A percentile compares a stretch with the other conserved stretches of the same genome.
Evolutionary conservation across 2,888 invertebrate genomes (phyloP).

Genomic region (Sinhomidia bicolor): DNA sequence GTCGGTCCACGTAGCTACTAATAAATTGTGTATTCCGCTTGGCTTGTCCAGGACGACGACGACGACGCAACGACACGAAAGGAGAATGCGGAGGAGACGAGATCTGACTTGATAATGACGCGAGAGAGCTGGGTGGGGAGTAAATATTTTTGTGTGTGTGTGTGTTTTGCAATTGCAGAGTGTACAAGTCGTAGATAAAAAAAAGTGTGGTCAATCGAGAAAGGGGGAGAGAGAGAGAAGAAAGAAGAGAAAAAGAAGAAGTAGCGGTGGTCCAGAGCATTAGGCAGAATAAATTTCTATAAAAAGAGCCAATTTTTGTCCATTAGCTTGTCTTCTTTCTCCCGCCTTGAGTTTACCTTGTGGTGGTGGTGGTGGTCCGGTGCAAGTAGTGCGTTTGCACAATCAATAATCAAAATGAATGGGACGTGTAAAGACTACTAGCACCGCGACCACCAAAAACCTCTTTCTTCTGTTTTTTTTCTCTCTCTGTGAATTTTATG

Average conservation of each 20-base stretch:
- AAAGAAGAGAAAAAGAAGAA: neutral
- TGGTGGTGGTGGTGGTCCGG: no score
- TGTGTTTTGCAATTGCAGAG: neutral
- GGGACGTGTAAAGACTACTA: constrained; percentile 25
- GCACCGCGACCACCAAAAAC: no score
- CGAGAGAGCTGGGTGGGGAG: neutral
- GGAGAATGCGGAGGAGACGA: constrained; percentile 27
- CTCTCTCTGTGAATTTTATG: no score
- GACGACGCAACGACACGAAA: neutral
- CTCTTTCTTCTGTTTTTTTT: no score
- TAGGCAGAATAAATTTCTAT: no score
- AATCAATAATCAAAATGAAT: constrained; percentile 49
- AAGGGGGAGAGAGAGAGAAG: neutral
- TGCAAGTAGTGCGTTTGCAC: constrained; percentile 19
- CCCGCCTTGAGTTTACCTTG: no score
- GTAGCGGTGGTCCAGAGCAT: no score
- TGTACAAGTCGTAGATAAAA: neutral
- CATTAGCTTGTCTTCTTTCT: constrained; percentile 15
- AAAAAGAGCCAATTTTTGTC: constrained; percentile 37
- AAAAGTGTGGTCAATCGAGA: neutral
- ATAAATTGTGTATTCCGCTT: constrained; percentile 60
- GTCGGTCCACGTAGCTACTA: constrained; percentile 23
- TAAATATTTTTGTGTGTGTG: neutral
- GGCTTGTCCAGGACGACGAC: neutral
- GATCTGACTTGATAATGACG: constrained; percentile 67